Evolutionary conservation across 2,113 vertebrate genomes (phyloP).

Genomic region (Antechinus flavipes): DNA sequence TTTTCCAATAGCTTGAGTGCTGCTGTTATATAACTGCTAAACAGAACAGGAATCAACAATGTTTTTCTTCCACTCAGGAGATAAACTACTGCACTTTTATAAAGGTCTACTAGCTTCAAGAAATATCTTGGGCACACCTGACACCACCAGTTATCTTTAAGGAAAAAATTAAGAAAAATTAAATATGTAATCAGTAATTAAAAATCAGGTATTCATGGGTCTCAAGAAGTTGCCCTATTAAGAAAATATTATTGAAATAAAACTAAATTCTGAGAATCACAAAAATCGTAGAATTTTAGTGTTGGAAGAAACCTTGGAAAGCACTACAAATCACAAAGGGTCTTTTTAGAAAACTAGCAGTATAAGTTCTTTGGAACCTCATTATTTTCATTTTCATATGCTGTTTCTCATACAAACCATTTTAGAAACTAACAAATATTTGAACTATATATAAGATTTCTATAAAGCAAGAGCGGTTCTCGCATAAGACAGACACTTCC

Average conservation of each 20-base stretch:
- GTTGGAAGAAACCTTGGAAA: background rate
- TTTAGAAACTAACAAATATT: background rate
- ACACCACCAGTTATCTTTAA: slow-evolving; percentile 99
- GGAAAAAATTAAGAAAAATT: slow-evolving; percentile 57
- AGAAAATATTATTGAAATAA: slow-evolving; percentile 34
- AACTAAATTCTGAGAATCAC: background rate
- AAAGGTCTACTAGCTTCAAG: slow-evolving; percentile 94
- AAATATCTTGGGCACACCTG: slow-evolving; percentile 92
- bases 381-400: background rate
- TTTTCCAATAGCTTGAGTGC: slow-evolving; percentile 95
- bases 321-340: background rate
- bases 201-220: slow-evolving; percentile 8
- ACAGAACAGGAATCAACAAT: slow-evolving; percentile 91
- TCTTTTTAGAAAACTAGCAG: background rate
- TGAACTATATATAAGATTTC: background rate
- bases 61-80: slow-evolving; percentile 94
- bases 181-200: slow-evolving; percentile 21
- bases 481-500: background rate
- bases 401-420: background rate
- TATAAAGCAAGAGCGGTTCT: background rate
- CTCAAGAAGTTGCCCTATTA: slow-evolving; percentile 49
- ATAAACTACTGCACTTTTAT: slow-evolving; percentile 95
- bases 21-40: slow-evolving; percentile 94
- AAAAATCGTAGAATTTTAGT: background rate
- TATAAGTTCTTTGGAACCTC: background rate